Conservation (phyloP, 2,797 vertebrate species). For the Phataginus tricuspis region DNA sequence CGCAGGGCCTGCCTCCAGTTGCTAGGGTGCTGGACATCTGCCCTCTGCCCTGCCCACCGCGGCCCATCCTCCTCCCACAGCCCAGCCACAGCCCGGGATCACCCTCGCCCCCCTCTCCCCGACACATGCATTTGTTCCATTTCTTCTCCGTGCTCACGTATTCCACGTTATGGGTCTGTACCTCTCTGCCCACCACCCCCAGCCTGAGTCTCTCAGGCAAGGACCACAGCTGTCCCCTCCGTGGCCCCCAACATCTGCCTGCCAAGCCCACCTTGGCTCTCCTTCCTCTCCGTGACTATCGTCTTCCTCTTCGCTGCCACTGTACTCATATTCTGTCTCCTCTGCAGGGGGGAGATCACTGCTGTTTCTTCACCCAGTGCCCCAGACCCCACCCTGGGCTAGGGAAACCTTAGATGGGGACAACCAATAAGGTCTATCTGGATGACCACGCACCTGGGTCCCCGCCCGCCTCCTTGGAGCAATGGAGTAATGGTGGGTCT, state of each 20-base stretch:
- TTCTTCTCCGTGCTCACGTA: neutral
- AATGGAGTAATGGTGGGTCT: neutral
- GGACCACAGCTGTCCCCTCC: neutral
- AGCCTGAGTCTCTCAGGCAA: neutral
- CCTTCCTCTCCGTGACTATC: slow-evolving; percentile 94
- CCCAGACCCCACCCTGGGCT: slow-evolving; percentile 37
- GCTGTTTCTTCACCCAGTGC: neutral
- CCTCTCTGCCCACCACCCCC: neutral
- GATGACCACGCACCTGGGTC: neutral
- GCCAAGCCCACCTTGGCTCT: slow-evolving; percentile 91
- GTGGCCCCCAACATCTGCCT: neutral
- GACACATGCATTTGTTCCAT: neutral
- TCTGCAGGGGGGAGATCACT: slow-evolving; percentile 84
- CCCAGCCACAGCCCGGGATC: neutral
- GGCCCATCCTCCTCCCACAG: neutral
- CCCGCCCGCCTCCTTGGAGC: neutral
- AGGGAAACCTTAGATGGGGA: slow-evolving; percentile 17
- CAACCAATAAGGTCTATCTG: neutral
- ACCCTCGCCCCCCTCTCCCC: neutral
- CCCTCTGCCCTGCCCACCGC: neutral
- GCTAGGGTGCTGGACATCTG: no score
- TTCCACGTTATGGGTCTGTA: neutral
- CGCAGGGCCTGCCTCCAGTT: no score
- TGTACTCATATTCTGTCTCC: slow-evolving; percentile 96
- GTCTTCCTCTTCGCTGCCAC: slow-evolving; percentile 96